Evolutionary conservation across 1,140 invertebrate species (phyloP).

Genomic region (Cyphomyrmex costatus): DNA sequence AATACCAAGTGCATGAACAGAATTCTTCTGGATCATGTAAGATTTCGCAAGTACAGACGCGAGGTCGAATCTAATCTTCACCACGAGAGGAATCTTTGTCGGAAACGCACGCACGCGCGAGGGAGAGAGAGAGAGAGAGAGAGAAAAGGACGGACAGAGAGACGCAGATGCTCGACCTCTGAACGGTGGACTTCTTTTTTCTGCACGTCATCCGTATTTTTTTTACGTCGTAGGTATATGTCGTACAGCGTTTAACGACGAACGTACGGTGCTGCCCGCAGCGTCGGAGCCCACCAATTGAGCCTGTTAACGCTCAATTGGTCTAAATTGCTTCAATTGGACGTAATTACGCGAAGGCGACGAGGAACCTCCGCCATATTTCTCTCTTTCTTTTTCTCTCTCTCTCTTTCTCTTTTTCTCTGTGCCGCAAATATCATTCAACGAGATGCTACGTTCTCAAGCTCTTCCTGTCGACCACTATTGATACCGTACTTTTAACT

Average conservation of each 20-base stretch:
- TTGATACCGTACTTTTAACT: constrained; percentile 14
- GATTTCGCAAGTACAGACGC: not conserved
- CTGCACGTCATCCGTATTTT: constrained; percentile 55
- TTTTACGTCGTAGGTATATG: constrained; percentile 74
- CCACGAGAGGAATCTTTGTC: not conserved
- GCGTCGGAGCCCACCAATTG: constrained; percentile 79
- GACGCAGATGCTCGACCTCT: constrained; percentile 14
- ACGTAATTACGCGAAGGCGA: constrained; percentile 84
- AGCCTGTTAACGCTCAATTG: constrained; percentile 85
- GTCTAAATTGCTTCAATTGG: constrained; percentile 85
- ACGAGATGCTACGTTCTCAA: constrained; percentile 65
- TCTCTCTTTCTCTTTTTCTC: constrained; percentile 47
- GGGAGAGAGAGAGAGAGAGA: not conserved
- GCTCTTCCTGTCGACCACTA: constrained; percentile 29
- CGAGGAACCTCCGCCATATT: constrained; percentile 81
- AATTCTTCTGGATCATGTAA: not conserved
- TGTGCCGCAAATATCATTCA: constrained; percentile 49
- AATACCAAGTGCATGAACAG: not conserved
- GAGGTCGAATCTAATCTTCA: not conserved
- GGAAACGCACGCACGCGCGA: not conserved
- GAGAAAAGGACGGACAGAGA: not conserved
- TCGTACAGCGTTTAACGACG: constrained; percentile 65
- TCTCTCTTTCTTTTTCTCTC: constrained; percentile 49
- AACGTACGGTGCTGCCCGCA: constrained; percentile 64
- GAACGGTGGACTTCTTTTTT: constrained; percentile 33